Evolutionary conservation across 2,888 invertebrate genomes (phyloP), one percentile per base, ranked within the genome.

Genomic region (Leucophenga maculata): DNA sequence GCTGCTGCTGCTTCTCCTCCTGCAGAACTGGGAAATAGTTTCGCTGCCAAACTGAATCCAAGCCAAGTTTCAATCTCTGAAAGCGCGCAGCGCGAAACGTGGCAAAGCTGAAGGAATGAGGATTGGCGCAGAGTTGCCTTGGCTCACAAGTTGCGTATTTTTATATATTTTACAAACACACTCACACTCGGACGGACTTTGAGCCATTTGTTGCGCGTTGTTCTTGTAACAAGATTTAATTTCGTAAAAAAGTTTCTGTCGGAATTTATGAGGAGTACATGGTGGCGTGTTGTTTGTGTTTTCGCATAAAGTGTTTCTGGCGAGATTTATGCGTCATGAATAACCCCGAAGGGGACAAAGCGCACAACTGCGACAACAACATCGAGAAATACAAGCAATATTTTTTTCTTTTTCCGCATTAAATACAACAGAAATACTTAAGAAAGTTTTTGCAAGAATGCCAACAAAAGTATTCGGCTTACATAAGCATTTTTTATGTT

Each of bases 241-340:
- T 85, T 85, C 77, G 79, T 79, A 81, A 85, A 82, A 81, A 84
- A 85, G 83, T 84, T 83, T 77, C 82, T 82, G 78, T 76, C 73
- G 72, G 75, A 78, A 82, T 84, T 84, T 84, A 83, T 73, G 83
- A 77, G 82, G 76, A 84, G 85, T 82, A 84, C 83, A 82, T 80
- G 84, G 77, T 78, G 76, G 78, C 70, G 79, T 75, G 78, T 80
- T 77, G 81, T 78, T 76, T 84, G 81, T 85, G 84, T 79, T 78
- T 80, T 83, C 78, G 79, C 84, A 86, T 86, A 85, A 85, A 85
- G 84, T 86, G 86, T 83, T 83, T 78, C 83, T 77, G 74, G 70
- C 74, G 75, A 81, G 85, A 85, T 86, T 85, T 86, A 85, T 85
- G 81, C 77, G 77, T 76, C 83, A 86, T 86, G 86, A 85, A 86